Evolutionary conservation across 2,888 invertebrate genomes (phyloP).

Genomic region (Erebia aethiops): DNA sequence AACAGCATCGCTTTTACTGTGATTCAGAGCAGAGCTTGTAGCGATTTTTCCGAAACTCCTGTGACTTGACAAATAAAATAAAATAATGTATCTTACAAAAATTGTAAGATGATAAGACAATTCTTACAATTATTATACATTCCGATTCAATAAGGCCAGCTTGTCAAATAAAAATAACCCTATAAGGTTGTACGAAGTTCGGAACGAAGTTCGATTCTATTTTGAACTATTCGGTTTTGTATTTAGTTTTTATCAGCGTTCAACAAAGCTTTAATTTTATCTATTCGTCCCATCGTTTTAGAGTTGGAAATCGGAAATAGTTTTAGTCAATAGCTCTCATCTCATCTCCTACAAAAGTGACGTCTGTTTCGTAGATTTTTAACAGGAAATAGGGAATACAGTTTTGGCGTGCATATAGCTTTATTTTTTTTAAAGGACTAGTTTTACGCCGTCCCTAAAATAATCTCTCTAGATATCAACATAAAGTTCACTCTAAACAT

Average conservation of each 20-base stretch:
- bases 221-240: constrained; percentile 22
- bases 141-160: constrained; percentile 23
- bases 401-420: not conserved
- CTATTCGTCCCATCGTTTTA: constrained; percentile 71
- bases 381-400: not conserved
- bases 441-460: constrained; percentile 16
- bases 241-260: constrained; percentile 42
- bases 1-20: too few relatives aligned
- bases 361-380: not conserved
- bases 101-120: constrained; percentile 3
- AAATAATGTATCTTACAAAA: not conserved
- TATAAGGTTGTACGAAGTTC: not conserved
- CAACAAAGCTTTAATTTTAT: constrained; percentile 67
- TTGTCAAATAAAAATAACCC: constrained; percentile 23
- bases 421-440: not conserved
- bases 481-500: not conserved
- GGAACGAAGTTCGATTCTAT: constrained; percentile 11
- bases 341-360: constrained; percentile 35
- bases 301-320: constrained; percentile 57
- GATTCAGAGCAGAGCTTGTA: not conserved
- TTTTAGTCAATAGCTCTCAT: constrained; percentile 73
- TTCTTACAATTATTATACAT: not conserved
- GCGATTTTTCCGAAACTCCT: not conserved
- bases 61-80: not conserved
- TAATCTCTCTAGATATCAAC: not conserved